phyloP scores from a whole-genome alignment of 2,113 vertebrate genomes.

The Cisticola juncidis region DNA sequence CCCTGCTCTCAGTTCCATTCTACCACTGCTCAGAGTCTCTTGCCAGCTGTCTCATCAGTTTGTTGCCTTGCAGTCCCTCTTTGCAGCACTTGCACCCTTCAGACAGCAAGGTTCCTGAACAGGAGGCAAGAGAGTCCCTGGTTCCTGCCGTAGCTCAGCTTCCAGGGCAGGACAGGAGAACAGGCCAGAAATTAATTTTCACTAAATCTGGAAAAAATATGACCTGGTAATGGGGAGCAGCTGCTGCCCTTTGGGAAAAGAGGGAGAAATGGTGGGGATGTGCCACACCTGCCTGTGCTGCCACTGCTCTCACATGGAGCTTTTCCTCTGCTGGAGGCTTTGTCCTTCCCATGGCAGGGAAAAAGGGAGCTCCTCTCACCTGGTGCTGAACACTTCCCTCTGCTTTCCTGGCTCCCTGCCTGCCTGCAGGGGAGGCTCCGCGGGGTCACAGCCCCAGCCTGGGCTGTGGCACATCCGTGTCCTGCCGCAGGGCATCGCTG shows the following conservation, averaged over 20 bases:
- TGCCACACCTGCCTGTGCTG: background rate
- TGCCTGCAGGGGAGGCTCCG: background rate
- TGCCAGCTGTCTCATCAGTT: background rate
- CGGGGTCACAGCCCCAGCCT: background rate
- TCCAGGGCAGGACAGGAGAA: background rate
- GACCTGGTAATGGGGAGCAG: background rate
- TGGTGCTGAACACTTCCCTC: background rate
- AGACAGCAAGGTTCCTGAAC: background rate
- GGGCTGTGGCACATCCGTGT: fast-evolving
- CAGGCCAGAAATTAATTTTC: background rate
- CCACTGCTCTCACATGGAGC: background rate
- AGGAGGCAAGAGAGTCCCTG: background rate
- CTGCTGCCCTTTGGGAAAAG: background rate
- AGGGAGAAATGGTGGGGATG: background rate
- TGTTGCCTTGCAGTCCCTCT: background rate
- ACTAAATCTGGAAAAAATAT: background rate
- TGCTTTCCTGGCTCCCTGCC: background rate
- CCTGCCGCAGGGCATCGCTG: background rate
- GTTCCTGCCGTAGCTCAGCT: background rate
- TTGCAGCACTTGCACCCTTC: background rate
- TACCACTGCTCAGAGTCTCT: background rate
- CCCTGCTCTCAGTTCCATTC: background rate
- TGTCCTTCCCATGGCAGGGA: background rate
- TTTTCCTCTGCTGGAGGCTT: background rate
- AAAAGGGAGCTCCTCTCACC: background rate